These are phyloP conservation scores for Campoplex nolae DNA, from an alignment of 2,888 invertebrate genomes.

Conservation along the genomic window DNA sequence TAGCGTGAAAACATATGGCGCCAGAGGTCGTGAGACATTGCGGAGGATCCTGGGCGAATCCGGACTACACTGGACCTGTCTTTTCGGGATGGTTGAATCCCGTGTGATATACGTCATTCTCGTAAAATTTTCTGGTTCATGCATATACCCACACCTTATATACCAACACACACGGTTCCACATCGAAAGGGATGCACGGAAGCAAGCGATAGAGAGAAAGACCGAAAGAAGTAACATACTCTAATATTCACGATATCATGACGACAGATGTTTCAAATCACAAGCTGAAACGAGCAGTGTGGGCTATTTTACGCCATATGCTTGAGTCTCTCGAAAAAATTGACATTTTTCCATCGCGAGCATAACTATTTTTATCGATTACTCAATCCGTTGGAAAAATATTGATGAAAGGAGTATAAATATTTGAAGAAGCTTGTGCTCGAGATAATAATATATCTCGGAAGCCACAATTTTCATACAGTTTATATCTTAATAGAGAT, in stretches of 20 bases:
- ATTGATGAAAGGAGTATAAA: not conserved
- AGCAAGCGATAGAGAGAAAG: not conserved
- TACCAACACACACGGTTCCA: conserved; percentile 4
- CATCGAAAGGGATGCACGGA: not conserved
- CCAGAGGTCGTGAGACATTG: conserved; percentile 56
- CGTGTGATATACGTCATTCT: conserved; percentile 68
- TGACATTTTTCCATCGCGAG: conserved; percentile 23
- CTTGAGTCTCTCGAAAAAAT: conserved; percentile 16
- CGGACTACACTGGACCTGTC: conserved; percentile 57
- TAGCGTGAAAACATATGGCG: conserved; percentile 68
- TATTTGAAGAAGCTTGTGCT: not conserved
- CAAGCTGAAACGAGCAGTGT: conserved; percentile 39
- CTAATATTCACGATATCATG: conserved; percentile 72
- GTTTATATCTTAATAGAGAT: not conserved
- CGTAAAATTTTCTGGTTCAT: conserved; percentile 59
- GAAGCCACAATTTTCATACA: conserved; percentile 1
- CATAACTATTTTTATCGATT: conserved; percentile 27
- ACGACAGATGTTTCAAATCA: conserved; percentile 77
- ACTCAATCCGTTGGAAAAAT: not conserved
- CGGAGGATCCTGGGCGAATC: conserved; percentile 51
- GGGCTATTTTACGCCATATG: conserved; percentile 15
- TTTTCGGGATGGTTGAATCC: conserved; percentile 52
- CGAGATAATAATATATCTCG: not conserved
- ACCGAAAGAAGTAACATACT: conserved; percentile 60
- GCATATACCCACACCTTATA: conserved; percentile 45